Base-by-base conservation (phyloP, 2,888 invertebrate species). In the Caenorhabditis panamensis region DNA sequence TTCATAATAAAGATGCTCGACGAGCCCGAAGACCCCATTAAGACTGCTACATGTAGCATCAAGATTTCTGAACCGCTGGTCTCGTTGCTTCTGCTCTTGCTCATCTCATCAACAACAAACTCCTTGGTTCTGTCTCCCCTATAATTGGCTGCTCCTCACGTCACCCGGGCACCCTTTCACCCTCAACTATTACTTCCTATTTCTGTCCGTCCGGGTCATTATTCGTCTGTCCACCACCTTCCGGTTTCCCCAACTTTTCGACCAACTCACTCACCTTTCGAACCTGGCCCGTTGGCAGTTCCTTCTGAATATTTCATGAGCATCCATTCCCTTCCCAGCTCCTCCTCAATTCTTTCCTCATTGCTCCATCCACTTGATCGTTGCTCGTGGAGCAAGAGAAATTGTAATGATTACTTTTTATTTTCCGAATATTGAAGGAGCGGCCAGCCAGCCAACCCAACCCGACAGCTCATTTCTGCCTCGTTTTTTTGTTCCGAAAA, bases 321-420 rank as follows among this genome's bases (percentile, higher is more conserved):
- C 24, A 16, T 24, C 59, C 31, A 31, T 31, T 31, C 31, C 31
- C 31, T 31, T 9, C 31, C 31, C 31, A 9, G 31, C 31, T 31
- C 31, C 9, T 47, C 47, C 47, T 47, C 47, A 13, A 41, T 2
- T 41, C 11, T 20, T 20, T 16, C 9, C 59, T 16, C 41, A 53
- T 53, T 53, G 26, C 28, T 20, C 26, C 49, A n/a, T 58, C 18
- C 26, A 26, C 13, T 36, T 36, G 11, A 8, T n/a, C 4, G 20
- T n/a, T 51, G 28, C 31, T 22, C 63, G 31, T 13, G 18, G 36
- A 47, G 37, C 9, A 49, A 16, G 2, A 47, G n/a, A 49, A 63
- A 63, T 63, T 63, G 37, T 63, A 63, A 63, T 63, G 47, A 49
- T 63, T 63, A 49, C 51, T 63, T 63, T 49, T 63, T 63, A 49